Base-by-base conservation (phyloP, 2,888 invertebrate genomes). In the Pecten maximus region DNA sequence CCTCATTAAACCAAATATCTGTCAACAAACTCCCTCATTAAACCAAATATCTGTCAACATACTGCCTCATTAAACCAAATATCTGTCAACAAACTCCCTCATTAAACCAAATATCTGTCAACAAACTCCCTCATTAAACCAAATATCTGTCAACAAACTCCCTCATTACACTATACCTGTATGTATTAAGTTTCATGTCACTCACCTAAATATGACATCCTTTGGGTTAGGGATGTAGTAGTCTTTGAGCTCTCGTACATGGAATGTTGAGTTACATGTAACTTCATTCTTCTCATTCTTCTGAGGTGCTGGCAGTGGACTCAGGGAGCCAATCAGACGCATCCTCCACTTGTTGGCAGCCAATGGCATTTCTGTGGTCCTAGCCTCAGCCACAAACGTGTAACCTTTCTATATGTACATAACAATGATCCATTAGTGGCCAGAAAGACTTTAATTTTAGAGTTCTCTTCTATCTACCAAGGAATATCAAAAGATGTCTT, bases 311-410 rank as follows among this genome's bases (percentile, higher is more conserved):
- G 96, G 96, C 4, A 96, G 95, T 8, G 96, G 95, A 50, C 94
- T 95, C 40, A 96, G 94, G 3, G 96, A 96, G 50, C 96, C 96
- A 92, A 97, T 97, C 93, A 97, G 94, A 50, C 97, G 95, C 95
- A 97, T 94, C 35, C 96, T 94, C 97, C 97, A 97, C 48, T 93
- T 94, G 44, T 95, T 96, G 86, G 94, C 92, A 87, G 93, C 92
- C 40, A 96, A 91, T 10, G 96, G 94, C 88, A 95, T 94, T 50
- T 96, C 96, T 10, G 93, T 92, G 0, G 96, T 96, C 6, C 96
- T 94, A 10, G 96, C 96, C 90, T 96, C 96, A 35, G 96, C 96
- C 74, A 97, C 95, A 94, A 97, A 96, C 15, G 96, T 96, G 94
- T 97, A 97, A 0, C 97, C 97, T 93, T 94, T 95, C 96, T 96